These are phyloP conservation scores for Ceuthmochares aereus DNA, from an alignment of 2,113 vertebrate species.

Conservation along the genomic window DNA sequence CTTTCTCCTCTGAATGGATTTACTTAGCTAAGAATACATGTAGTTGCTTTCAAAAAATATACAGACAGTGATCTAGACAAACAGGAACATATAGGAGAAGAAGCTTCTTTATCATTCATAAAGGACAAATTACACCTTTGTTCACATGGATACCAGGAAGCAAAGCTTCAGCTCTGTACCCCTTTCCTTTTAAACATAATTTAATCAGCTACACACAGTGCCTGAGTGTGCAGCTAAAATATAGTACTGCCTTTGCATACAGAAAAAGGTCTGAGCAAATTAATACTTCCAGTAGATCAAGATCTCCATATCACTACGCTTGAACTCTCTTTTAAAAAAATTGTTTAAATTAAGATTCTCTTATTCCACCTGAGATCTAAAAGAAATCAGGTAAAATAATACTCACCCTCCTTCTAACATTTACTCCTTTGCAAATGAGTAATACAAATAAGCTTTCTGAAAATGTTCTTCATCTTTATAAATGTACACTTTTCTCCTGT, in stretches of 20 bases:
- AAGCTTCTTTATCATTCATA: neutral
- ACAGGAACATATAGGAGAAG: neutral
- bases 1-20: neutral
- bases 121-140: neutral
- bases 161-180: neutral
- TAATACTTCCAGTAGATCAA: neutral
- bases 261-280: neutral
- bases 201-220: neutral
- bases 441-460: neutral
- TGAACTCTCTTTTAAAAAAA: neutral
- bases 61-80: neutral
- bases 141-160: neutral
- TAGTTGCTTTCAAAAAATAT: neutral
- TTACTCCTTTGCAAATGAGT: neutral
- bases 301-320: neutral
- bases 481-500: accelerated
- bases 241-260: neutral
- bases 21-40: neutral
- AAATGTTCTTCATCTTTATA: neutral
- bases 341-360: neutral
- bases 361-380: neutral
- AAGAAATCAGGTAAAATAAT: neutral
- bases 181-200: neutral
- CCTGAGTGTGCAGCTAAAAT: neutral
- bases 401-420: neutral